Evolutionary conservation across 2,113 vertebrate genomes (phyloP), one percentile per base, ranked within the genome.

Genomic region (Platanista minor): DNA sequence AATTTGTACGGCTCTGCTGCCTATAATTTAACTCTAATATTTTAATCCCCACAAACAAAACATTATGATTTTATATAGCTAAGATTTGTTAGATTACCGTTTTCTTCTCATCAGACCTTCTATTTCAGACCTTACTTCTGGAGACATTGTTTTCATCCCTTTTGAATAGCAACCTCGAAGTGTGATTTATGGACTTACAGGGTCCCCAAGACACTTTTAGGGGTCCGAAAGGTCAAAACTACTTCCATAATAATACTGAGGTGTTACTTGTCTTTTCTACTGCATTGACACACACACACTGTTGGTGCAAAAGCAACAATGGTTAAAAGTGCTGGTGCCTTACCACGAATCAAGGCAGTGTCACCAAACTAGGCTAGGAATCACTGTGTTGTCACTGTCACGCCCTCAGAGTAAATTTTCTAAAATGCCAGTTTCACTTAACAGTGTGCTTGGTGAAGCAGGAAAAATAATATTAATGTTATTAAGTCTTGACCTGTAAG

Each of bases 381-480:
- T 54, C 39, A 3, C 6, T 39, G 23, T 17, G 14, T 25, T 61
- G 27, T 49, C 69, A 46, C 84, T 33, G 31, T 15, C 21, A 12
- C 23, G 31, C 25, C 36, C 12, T 82, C 82, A 71, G 9, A 39
- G 62, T 12, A 52, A 64, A 36, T 71, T 94, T 69, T 54, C 49
- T 72, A 72, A 91, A 83, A 71, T 36, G 54, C 18, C 49, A 27
- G 20, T 59, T 93, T 64, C 87, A 25, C 81, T 83, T 88, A 72
- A 82, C 86, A 93, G 52, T 82, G 36, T 77, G 29, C 41, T 87
- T 69, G 41, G n/a, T 64, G 86, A 94, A 93, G 46, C 89, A 89
- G 74, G 86, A 96, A 92, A 95, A 90, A 91, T 85, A 82, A 90
- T 39, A 94, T 74, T 88, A 94, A 95, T 94, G 85, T 88, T 95